Percentiles rank a stretch among this genome's conserved stretches.
phyloP scores from a whole-genome alignment of 2,797 vertebrate genomes.

The Anniella stebbinsi region DNA sequence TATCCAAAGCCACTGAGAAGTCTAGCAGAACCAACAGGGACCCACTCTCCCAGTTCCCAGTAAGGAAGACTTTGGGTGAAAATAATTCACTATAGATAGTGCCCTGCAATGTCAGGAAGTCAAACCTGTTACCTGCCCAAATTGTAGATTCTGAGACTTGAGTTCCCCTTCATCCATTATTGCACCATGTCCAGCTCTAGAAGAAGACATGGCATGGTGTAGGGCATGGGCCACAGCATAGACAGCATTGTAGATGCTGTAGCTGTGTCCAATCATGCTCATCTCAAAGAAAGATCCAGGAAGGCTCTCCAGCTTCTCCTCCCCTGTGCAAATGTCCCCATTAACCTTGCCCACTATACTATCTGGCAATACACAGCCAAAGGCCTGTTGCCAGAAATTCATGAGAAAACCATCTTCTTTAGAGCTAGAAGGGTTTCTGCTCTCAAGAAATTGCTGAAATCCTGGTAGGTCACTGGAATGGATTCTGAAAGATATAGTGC shows the following conservation, averaged over 20 bases:
- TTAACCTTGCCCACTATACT: no score
- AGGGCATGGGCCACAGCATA: neutral
- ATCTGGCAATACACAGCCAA: neutral
- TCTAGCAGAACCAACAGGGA: no score
- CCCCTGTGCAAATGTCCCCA: neutral
- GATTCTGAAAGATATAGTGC: neutral
- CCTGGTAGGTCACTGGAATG: neutral
- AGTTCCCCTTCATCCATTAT: neutral
- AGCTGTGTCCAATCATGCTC: conserved; percentile 6
- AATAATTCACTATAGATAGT: neutral
- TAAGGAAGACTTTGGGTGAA: neutral
- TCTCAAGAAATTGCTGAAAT: neutral
- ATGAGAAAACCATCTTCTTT: neutral
- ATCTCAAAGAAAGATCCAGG: neutral
- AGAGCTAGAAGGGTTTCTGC: neutral
- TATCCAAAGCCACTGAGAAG: no score
- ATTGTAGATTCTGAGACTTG: neutral
- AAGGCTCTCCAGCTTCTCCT: neutral
- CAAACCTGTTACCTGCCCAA: neutral
- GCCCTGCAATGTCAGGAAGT: neutral
- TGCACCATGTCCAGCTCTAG: no score
- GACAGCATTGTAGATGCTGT: conserved; percentile 9
- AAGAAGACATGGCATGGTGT: neutral
- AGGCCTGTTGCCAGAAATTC: neutral
- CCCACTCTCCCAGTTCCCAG: no score